These are phyloP conservation scores for Brachionus rubens DNA, from an alignment of 1,140 invertebrate genomes.

Conservation along the genomic window DNA sequence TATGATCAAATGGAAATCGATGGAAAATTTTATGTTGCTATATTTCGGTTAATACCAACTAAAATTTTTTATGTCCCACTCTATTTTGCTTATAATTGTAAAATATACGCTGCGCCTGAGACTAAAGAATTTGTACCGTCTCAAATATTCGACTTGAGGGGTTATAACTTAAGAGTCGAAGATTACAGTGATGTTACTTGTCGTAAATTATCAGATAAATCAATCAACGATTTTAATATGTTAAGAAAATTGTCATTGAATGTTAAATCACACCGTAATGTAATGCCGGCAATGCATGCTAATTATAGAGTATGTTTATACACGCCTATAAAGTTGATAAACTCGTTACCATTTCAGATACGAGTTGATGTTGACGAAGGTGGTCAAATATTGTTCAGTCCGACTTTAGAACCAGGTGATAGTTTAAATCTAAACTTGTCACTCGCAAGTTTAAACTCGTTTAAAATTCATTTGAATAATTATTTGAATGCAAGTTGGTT, in stretches of 20 bases:
- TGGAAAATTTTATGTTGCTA: not conserved
- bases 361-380: slow-evolving; percentile 9
- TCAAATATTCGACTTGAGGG: slow-evolving; percentile 34
- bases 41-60: slow-evolving; percentile 14
- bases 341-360: slow-evolving; percentile 35
- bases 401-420: slow-evolving; percentile 23
- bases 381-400: not conserved
- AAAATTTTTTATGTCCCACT: slow-evolving; percentile 44
- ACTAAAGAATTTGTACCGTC: not conserved
- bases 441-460: not conserved
- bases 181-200: not conserved
- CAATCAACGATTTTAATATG: not conserved
- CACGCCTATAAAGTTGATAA: slow-evolving; percentile 9
- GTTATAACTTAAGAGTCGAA: slow-evolving; percentile 39
- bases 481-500: slow-evolving; percentile 42
- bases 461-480: slow-evolving; percentile 3
- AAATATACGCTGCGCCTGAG: slow-evolving; percentile 7
- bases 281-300: slow-evolving; percentile 45
- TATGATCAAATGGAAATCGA: not conserved
- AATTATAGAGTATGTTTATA: slow-evolving; percentile 26
- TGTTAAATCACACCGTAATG: slow-evolving; percentile 30
- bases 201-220: not conserved
- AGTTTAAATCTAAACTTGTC: slow-evolving; percentile 12
- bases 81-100: slow-evolving; percentile 36
- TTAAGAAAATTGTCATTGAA: slow-evolving; percentile 13